phyloP scores from a whole-genome alignment of 1,140 invertebrate species.

The Phocides pigmalion region DNA sequence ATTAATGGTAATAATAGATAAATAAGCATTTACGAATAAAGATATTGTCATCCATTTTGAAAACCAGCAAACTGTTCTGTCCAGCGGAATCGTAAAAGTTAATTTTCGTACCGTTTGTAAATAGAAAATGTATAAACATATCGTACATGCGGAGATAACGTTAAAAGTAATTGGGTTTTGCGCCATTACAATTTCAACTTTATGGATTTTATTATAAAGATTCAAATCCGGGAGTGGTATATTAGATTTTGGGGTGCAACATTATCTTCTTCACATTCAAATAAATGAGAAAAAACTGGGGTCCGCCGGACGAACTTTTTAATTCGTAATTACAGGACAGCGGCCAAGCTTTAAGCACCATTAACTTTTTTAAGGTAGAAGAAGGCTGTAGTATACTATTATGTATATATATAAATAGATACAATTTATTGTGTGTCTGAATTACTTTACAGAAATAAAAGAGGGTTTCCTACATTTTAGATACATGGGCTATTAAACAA shows the following conservation, averaged over 20 bases:
- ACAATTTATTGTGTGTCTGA: slow-evolving; percentile 53
- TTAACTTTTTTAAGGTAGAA: slow-evolving; percentile 82
- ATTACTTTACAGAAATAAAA: slow-evolving; percentile 35
- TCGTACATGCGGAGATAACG: slow-evolving; percentile 68
- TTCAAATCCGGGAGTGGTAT: slow-evolving; percentile 36
- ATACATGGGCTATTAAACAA: too few relatives aligned
- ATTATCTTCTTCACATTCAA: slow-evolving; percentile 77
- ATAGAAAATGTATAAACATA: slow-evolving; percentile 60
- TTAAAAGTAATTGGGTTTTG: slow-evolving; percentile 69
- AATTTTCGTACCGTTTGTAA: slow-evolving; percentile 65
- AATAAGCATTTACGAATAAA: background rate
- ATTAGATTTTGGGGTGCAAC: slow-evolving; percentile 68
- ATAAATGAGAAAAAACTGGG: slow-evolving; percentile 80
- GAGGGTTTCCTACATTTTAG: background rate
- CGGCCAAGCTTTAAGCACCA: slow-evolving; percentile 78
- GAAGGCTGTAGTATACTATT: slow-evolving; percentile 43
- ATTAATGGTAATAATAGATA: too few relatives aligned
- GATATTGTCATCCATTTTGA: background rate
- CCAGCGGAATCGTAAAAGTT: slow-evolving; percentile 57
- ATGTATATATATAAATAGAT: slow-evolving; percentile 41
- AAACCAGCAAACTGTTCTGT: slow-evolving; percentile 29
- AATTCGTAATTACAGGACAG: slow-evolving; percentile 82
- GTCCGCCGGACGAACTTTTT: slow-evolving; percentile 78
- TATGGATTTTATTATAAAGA: slow-evolving; percentile 38
- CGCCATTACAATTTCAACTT: slow-evolving; percentile 46